A percentile compares a stretch with the other conserved stretches of the same genome.
Conservation (phyloP, 2,888 invertebrate genomes). For the Drosophila eohydei region DNA sequence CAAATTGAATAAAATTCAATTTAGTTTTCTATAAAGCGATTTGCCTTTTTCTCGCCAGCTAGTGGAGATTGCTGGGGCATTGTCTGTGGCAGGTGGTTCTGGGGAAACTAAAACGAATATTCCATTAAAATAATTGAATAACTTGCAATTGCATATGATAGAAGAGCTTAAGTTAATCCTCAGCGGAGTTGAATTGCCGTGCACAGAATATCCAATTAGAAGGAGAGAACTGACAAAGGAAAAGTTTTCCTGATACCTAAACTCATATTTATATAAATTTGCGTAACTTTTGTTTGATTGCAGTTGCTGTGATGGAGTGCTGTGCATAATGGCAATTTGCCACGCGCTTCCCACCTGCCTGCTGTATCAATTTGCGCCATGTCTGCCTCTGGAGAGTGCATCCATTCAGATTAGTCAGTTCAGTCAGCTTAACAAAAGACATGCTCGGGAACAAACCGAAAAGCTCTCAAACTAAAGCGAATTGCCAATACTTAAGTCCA, state of each 20-base stretch:
- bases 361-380: background rate
- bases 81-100: conserved; percentile 18
- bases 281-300: conserved; percentile 67
- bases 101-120: conserved; percentile 51
- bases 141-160: conserved; percentile 65
- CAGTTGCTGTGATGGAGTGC: conserved; percentile 57
- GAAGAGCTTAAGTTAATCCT: conserved; percentile 74
- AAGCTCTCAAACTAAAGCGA: conserved; percentile 36
- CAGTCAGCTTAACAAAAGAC: conserved; percentile 48
- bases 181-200: background rate
- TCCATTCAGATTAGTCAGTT: conserved; percentile 62
- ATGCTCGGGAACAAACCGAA: conserved; percentile 17
- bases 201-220: conserved; percentile 1
- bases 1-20: conserved; percentile 37
- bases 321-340: conserved; percentile 59
- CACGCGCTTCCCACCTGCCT: conserved; percentile 14
- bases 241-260: conserved; percentile 60
- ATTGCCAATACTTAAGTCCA: conserved; percentile 50
- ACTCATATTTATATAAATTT: conserved; percentile 67
- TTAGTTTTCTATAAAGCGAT: conserved; percentile 56
- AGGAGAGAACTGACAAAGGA: conserved; percentile 17
- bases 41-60: conserved; percentile 44
- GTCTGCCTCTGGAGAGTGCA: conserved; percentile 48
- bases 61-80: conserved; percentile 5
- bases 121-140: conserved; percentile 81